Percentiles rank a stretch among this genome's conserved stretches.
Evolutionary conservation across 2,888 invertebrate species (phyloP).

Genomic region (Sabatieria punctata): DNA sequence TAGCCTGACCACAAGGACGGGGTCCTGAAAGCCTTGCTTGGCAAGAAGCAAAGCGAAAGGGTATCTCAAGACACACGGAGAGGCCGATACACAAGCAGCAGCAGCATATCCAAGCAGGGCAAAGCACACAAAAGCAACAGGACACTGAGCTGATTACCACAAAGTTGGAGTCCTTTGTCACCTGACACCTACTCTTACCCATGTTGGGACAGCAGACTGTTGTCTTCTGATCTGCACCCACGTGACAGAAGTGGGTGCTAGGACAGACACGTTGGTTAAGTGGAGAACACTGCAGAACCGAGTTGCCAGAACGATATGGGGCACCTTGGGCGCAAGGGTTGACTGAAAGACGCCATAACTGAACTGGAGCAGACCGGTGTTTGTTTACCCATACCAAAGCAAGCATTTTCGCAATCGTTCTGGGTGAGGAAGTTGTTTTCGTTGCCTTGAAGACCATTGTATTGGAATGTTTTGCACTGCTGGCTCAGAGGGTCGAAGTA

Average conservation of each 20-base stretch:
- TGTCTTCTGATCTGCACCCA: conserved; percentile 1
- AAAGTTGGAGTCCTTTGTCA: too few species aligned
- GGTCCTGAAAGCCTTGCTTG: too few species aligned
- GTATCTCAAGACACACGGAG: too few species aligned
- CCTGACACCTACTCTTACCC: too few species aligned
- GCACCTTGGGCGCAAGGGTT: conserved; percentile 8
- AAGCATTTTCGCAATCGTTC: conserved; percentile 17
- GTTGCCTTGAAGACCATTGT: conserved; percentile 23
- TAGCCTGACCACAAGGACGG: too few species aligned
- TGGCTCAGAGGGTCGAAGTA: conserved; percentile 19
- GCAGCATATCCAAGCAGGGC: too few species aligned
- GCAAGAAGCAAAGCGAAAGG: too few species aligned
- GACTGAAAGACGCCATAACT: neutral
- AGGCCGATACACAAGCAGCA: too few species aligned
- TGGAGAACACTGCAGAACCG: neutral
- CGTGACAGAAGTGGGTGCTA: conserved; percentile 1
- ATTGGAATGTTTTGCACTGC: conserved; percentile 22
- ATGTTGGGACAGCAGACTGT: conserved; percentile 9
- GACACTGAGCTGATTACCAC: too few species aligned
- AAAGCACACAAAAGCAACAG: too few species aligned
- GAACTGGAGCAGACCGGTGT: neutral
- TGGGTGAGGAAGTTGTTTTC: conserved; percentile 20
- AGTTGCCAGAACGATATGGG: neutral
- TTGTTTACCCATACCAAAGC: conserved; percentile 11
- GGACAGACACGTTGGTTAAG: neutral